phyloP scores from a whole-genome alignment of 2,797 vertebrate species.

The Acanthornis magna region DNA sequence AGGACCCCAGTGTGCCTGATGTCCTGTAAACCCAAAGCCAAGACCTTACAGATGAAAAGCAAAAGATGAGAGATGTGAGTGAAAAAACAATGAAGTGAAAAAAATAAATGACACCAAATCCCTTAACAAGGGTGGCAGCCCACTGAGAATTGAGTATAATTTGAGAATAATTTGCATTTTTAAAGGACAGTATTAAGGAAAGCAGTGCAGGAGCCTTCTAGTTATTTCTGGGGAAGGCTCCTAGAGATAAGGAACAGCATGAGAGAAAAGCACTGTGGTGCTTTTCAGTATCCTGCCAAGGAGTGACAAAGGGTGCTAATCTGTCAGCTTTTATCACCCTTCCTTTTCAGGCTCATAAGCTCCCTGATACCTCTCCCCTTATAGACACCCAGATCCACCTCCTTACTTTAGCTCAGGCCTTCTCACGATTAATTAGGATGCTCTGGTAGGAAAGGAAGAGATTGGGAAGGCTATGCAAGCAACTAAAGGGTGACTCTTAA shows the following conservation, averaged over 20 bases:
- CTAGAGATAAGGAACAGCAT: not conserved
- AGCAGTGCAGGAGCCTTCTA: not conserved
- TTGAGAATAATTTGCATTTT: not conserved
- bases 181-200: not conserved
- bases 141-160: not conserved
- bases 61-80: not conserved
- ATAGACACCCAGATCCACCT: accelerated
- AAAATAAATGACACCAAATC: not conserved
- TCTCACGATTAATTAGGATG: not conserved
- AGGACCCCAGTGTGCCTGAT: not conserved
- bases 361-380: not conserved
- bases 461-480: not conserved
- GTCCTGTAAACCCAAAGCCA: not conserved
- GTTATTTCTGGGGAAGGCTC: not conserved
- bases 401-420: not conserved
- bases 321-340: not conserved
- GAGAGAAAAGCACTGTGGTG: not conserved
- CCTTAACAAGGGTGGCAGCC: not conserved
- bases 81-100: not conserved
- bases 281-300: not conserved
- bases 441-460: not conserved
- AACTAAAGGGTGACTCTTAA: not conserved
- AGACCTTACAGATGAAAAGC: not conserved
- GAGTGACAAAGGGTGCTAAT: not conserved
- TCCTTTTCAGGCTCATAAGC: not conserved